phyloP scores from a whole-genome alignment of 2,888 invertebrate species.

The Pharmacophagus antenor region DNA sequence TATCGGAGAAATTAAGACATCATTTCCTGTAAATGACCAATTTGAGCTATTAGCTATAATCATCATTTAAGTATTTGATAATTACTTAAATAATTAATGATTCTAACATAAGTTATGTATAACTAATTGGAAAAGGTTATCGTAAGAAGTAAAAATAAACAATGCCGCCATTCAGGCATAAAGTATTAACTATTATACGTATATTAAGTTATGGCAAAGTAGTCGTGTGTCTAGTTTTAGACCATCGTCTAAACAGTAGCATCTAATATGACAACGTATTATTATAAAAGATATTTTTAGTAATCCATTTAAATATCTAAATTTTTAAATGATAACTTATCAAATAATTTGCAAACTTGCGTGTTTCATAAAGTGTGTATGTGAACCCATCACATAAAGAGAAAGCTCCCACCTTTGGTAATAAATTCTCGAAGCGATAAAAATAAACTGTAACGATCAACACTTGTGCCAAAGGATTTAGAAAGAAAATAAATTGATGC shows the following conservation, averaged over 20 bases:
- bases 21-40: not conserved
- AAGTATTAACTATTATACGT: not conserved
- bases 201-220: not conserved
- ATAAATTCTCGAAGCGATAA: slow-evolving; percentile 21
- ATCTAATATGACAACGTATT: not conserved
- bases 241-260: not conserved
- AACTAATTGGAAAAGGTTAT: slow-evolving; percentile 7
- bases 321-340: no score
- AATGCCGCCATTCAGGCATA: not conserved
- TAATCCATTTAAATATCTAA: no score
- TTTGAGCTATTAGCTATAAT: not conserved
- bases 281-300: no score
- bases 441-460: slow-evolving; percentile 24
- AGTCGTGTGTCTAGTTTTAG: not conserved
- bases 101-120: not conserved
- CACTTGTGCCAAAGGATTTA: slow-evolving; percentile 19
- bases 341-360: slow-evolving; percentile 5
- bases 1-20: not conserved
- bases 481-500: slow-evolving; percentile 6
- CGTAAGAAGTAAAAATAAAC: not conserved
- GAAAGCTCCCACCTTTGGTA: slow-evolving; percentile 1
- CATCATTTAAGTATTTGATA: not conserved
- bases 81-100: not conserved
- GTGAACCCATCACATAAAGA: slow-evolving; percentile 11
- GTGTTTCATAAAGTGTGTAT: slow-evolving; percentile 18